phyloP scores from a whole-genome alignment of 2,113 vertebrate genomes.

The Pangasianodon hypophthalmus region DNA sequence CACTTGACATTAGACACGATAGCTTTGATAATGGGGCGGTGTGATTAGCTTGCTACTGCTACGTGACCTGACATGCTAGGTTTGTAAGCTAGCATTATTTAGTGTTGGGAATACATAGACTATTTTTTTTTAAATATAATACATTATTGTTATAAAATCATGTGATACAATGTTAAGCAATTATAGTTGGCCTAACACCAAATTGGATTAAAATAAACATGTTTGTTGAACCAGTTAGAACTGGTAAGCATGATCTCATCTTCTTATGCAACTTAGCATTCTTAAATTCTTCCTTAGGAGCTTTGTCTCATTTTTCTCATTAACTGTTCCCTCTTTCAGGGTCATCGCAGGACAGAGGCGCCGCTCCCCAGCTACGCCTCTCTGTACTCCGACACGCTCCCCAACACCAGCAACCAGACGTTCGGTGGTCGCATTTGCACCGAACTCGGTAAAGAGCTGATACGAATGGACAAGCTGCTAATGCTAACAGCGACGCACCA shows the following conservation, averaged over 20 bases:
- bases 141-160: neutral
- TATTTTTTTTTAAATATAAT: neutral
- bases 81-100: neutral
- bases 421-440: constrained; percentile 78
- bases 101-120: neutral
- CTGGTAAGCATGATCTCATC: neutral
- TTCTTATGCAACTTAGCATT: neutral
- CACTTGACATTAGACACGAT: too few relatives aligned
- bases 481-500: constrained; percentile 55
- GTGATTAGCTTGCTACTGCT: neutral
- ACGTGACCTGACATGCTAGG: neutral
- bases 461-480: constrained; percentile 74
- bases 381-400: constrained; percentile 73
- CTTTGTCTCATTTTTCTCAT: neutral
- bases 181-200: neutral
- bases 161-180: neutral
- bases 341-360: constrained; percentile 70
- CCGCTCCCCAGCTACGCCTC: constrained; percentile 66
- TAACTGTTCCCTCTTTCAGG: constrained; percentile 60
- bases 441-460: constrained; percentile 73
- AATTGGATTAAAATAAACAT: neutral
- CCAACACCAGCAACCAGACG: constrained; percentile 73
- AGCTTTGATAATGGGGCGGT: too few relatives aligned
- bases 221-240: neutral
- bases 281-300: neutral